Evolutionary conservation across 2,888 invertebrate species (phyloP), one percentile per base, ranked within the genome.

Genomic region (Coenonympha glycerion): DNA sequence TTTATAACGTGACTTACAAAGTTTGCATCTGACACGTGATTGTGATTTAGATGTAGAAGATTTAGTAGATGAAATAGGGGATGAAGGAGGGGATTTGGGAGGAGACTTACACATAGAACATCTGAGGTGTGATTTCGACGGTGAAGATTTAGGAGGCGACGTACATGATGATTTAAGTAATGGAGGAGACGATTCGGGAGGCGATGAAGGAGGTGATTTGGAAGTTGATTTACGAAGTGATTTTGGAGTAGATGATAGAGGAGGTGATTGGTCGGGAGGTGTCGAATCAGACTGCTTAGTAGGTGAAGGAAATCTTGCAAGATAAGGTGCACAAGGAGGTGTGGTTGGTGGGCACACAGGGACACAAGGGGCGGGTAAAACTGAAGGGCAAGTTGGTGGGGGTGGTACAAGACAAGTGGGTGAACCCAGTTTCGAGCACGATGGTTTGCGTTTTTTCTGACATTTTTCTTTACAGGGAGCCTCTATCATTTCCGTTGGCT

Each of bases 391-490:
- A n/a, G 37, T 34, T 3, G 58, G 57, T 4, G 56, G 33, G 2
- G 44, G 41, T n/a, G 24, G 49, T 19, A 42, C 58, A 37, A 41
- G 36, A 37, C 57, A 59, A 13, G 53, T 39, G 11, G 57, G 52
- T 8, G 55, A 36, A 47, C 47, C 55, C 6, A 58, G 48, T 21
- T 60, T 58, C 3, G 53, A 45, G 49, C 72, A 69, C 2, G 63
- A 49, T 8, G 71, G 61, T 3, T 61, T 60, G 24, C 56, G 54
- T 45, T 56, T 37, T 6, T 34, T 54, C 9, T 59, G 50, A 52
- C 71, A 71, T 2, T 47, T 41, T 16, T 51, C 52, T 40, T 58
- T 63, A 53, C 71, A 73, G 6, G 61, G 57, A 2, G 65, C 55
- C 15, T 56, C 57, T 5, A 63, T 58, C 13, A 70, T 71, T 46